Percentiles rank a stretch among this genome's conserved stretches.
Evolutionary conservation across 2,113 vertebrate species (phyloP).

Genomic region (Pleuronectes platessa): DNA sequence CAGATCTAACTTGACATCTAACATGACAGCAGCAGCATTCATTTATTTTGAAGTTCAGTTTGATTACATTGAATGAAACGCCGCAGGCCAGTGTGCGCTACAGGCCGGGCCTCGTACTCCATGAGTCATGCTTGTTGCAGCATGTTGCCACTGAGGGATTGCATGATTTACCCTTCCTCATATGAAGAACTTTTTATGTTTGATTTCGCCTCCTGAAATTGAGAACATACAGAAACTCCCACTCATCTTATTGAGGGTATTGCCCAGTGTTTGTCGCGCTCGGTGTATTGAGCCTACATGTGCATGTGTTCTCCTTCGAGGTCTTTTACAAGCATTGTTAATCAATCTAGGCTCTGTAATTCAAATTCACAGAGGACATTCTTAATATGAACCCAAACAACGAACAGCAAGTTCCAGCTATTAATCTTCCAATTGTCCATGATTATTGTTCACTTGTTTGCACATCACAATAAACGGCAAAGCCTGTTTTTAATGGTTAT

Average conservation of each 20-base stretch:
- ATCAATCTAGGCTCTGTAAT: no score
- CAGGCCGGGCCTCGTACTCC: conserved; percentile 43
- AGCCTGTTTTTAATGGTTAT: no score
- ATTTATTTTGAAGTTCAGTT: conserved; percentile 22
- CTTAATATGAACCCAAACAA: no score
- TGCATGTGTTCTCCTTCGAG: no score
- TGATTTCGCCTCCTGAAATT: background rate
- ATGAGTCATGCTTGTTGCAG: conserved; percentile 45
- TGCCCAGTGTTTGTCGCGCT: background rate
- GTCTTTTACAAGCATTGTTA: no score
- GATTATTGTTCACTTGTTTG: no score
- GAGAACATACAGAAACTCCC: background rate
- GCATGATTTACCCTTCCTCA: conserved; percentile 1
- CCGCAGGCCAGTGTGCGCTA: conserved; percentile 36
- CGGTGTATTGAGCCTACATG: no score
- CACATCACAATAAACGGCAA: no score
- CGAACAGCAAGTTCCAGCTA: no score
- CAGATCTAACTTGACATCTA: background rate
- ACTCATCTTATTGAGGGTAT: no score
- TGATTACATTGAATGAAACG: conserved; percentile 12
- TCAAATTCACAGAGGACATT: no score
- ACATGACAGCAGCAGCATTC: background rate
- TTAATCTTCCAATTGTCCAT: no score
- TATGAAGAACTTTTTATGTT: conserved; percentile 7
- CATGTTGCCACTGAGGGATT: conserved; percentile 40